Evolutionary conservation across 2,797 vertebrate genomes (phyloP).

Genomic region (Coregonus ussuriensis): DNA sequence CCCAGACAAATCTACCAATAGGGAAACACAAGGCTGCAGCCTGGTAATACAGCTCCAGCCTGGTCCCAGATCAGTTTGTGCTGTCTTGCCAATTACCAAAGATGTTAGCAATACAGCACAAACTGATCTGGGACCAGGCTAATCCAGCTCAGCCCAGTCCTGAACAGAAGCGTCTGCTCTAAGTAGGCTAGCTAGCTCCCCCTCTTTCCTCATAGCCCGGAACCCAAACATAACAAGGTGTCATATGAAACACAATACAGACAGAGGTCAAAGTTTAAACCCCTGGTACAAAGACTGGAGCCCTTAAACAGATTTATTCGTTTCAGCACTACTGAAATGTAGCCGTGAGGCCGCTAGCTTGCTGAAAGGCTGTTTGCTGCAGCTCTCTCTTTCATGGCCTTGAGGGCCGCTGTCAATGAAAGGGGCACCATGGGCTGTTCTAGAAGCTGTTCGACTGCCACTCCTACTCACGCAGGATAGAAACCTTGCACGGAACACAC

Average conservation of each 20-base stretch:
- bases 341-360: neutral
- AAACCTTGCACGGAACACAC: slow-evolving; percentile 17
- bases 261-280: slow-evolving; percentile 35
- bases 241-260: slow-evolving; percentile 16
- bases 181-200: neutral
- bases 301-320: slow-evolving; percentile 16
- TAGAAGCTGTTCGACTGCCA: slow-evolving; percentile 18
- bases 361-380: slow-evolving; percentile 10
- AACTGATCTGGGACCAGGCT: neutral
- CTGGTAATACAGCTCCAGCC: neutral
- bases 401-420: slow-evolving; percentile 8
- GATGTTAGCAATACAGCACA: too few species aligned
- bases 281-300: slow-evolving; percentile 23
- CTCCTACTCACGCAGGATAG: slow-evolving; percentile 12
- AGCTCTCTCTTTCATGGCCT: slow-evolving; percentile 17
- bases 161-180: neutral
- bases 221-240: neutral
- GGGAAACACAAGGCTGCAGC: neutral
- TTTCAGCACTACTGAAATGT: slow-evolving; percentile 13
- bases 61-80: neutral
- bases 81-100: neutral
- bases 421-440: slow-evolving; percentile 8
- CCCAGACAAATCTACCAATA: neutral
- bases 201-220: neutral
- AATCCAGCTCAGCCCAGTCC: neutral